Evolutionary conservation across 1,140 invertebrate species (phyloP).

Genomic region (Drosophila punjabiensis): DNA sequence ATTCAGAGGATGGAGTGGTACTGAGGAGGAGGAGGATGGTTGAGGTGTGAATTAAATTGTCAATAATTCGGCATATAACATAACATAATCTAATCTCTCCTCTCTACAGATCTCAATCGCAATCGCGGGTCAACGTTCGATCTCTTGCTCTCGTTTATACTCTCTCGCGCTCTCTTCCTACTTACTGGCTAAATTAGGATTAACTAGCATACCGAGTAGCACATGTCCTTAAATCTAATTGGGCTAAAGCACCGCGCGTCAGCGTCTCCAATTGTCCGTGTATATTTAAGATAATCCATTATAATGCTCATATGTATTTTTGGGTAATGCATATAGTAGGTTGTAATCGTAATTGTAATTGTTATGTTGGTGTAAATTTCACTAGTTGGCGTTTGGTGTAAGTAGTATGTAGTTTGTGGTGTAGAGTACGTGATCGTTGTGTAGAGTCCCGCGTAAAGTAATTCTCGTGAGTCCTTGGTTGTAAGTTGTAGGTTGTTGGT

Average conservation of each 20-base stretch:
- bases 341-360: slow-evolving; percentile 15
- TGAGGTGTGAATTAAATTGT: neutral
- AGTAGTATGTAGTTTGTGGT: slow-evolving; percentile 47
- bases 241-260: slow-evolving; percentile 77
- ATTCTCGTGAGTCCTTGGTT: slow-evolving; percentile 69
- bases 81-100: slow-evolving; percentile 23
- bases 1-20: slow-evolving; percentile 26
- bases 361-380: slow-evolving; percentile 70
- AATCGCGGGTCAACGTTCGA: slow-evolving; percentile 27
- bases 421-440: slow-evolving; percentile 39
- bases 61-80: slow-evolving; percentile 28
- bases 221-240: slow-evolving; percentile 50
- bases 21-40: neutral
- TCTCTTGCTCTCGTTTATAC: slow-evolving; percentile 35
- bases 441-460: slow-evolving; percentile 69
- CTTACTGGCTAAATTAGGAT: slow-evolving; percentile 34
- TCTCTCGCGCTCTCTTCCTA: slow-evolving; percentile 26
- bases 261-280: slow-evolving; percentile 56
- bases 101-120: slow-evolving; percentile 15
- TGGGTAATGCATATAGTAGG: slow-evolving; percentile 32
- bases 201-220: slow-evolving; percentile 58
- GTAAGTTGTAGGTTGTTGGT: slow-evolving; percentile 58
- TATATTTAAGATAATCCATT: slow-evolving; percentile 54
- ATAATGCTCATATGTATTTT: slow-evolving; percentile 40
- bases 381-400: slow-evolving; percentile 64